These are phyloP conservation scores for Syngnathus rostellatus DNA, from an alignment of 2,797 vertebrate species.

Conservation along the genomic window DNA sequence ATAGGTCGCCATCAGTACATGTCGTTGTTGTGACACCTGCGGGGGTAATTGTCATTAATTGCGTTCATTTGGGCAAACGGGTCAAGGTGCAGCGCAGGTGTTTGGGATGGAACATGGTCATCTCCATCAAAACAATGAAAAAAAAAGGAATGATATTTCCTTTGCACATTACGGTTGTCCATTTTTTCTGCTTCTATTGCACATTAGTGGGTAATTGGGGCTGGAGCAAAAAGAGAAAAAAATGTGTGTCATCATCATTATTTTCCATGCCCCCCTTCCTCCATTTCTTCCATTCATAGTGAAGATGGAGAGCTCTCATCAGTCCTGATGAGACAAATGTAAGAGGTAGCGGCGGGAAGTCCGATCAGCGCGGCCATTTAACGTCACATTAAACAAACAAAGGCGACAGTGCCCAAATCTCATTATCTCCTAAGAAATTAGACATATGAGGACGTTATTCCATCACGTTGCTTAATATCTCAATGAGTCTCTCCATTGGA, in stretches of 20 bases:
- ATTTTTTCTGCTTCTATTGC: slow-evolving; percentile 70
- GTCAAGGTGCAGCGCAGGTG: slow-evolving; percentile 78
- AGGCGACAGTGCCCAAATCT: background rate
- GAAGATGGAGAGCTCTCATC: slow-evolving; percentile 40
- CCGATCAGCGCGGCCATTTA: slow-evolving; percentile 27
- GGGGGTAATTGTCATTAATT: slow-evolving; percentile 83
- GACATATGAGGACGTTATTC: slow-evolving; percentile 6
- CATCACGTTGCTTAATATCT: slow-evolving; percentile 5
- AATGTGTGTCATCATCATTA: slow-evolving; percentile 59
- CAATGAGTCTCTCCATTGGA: background rate
- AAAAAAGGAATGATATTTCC: slow-evolving; percentile 67
- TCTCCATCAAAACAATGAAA: slow-evolving; percentile 53
- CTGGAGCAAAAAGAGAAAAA: slow-evolving; percentile 41
- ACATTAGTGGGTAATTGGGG: slow-evolving; percentile 67
- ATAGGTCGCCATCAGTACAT: slow-evolving; percentile 73
- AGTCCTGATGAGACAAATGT: slow-evolving; percentile 30
- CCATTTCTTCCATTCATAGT: slow-evolving; percentile 44
- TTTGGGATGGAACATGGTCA: slow-evolving; percentile 74
- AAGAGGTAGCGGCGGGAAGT: slow-evolving; percentile 33
- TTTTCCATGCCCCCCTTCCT: slow-evolving; percentile 37
- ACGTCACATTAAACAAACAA: slow-evolving; percentile 20
- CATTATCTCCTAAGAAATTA: slow-evolving; percentile 8
- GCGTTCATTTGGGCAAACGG: slow-evolving; percentile 72
- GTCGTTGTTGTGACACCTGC: slow-evolving; percentile 76
- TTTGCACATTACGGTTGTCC: slow-evolving; percentile 55